Evolutionary conservation across 2,113 vertebrate species (phyloP).

Genomic region (Brachyhypopomus gauderio): DNA sequence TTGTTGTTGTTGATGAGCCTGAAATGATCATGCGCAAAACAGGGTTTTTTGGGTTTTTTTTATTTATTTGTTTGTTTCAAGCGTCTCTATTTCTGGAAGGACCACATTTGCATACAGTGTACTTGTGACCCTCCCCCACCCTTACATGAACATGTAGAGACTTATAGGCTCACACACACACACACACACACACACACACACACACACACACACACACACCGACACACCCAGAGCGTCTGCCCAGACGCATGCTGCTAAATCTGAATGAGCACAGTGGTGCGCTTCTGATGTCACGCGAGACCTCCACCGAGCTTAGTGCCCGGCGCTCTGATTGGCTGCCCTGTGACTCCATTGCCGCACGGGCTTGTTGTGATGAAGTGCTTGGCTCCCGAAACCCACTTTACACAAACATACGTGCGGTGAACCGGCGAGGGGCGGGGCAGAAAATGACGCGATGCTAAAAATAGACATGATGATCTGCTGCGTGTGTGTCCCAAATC

Average conservation of each 20-base stretch:
- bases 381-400: background rate
- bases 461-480: slow-evolving; percentile 28
- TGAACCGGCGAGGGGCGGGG: background rate
- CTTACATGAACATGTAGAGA: background rate
- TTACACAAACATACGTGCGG: background rate
- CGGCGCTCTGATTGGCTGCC: background rate
- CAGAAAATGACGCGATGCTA: slow-evolving; percentile 22
- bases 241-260: slow-evolving; percentile 7
- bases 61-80: background rate
- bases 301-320: background rate
- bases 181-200: slow-evolving; percentile 8
- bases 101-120: slow-evolving; percentile 4
- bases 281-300: slow-evolving; percentile 20
- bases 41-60: too few species aligned
- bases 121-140: background rate
- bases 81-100: background rate
- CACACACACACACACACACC: background rate
- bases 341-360: background rate
- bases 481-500: background rate
- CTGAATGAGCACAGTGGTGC: slow-evolving; percentile 5
- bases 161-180: background rate
- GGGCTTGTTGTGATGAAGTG: background rate
- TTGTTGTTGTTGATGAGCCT: background rate
- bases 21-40: background rate
- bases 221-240: too few species aligned